Evolutionary conservation across 2,113 vertebrate genomes (phyloP), one percentile per base, ranked within the genome.

Genomic region (Brachypteracias leptosomus): DNA sequence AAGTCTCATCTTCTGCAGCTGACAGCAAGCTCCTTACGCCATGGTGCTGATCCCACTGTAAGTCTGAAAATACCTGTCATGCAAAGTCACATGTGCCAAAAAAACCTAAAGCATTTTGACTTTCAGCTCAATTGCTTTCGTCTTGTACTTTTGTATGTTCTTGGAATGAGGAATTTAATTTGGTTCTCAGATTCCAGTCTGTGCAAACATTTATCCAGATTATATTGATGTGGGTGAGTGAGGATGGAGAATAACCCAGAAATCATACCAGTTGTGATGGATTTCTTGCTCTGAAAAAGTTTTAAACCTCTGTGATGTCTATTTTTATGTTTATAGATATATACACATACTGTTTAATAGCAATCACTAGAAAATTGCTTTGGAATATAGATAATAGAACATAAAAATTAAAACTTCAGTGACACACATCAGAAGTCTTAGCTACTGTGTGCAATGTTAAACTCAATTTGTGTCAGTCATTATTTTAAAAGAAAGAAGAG

Each of bases 201-300:
- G 4, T 75, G 26, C 54, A 80, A 86, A 44, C 28, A 59, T 67
- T 75, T 47, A 76, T 52, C 29, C 36, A 49, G 29, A 9, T 68
- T 5, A 44, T 65, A 44, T 0, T 42, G 68, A 46, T 47, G 18
- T 35, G 18, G 11, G 28, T 77, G 70, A 71, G 29, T 21, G 25
- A 70, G 35, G 31, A 22, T 61, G 11, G 31, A 68, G 38, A 70
- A 40, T 36, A 84, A 67, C 44, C 7, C 20, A 72, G 65, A 71
- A 71, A 36, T 81, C 9, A 0, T 31, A 22, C 8, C 3, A 13
- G 3, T 80, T 81, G 17, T 0, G 1, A 29, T 75, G 26, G 13
- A 31, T 81, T 91, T 84, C 38, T 86, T 90, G 42, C 24, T 84
- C 67, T 63, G 51, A 65, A 88, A 22, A 70, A 33, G 11, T 71